These are phyloP conservation scores for Nanorana parkeri DNA, from an alignment of 2,113 vertebrate species.

Conservation along the genomic window DNA sequence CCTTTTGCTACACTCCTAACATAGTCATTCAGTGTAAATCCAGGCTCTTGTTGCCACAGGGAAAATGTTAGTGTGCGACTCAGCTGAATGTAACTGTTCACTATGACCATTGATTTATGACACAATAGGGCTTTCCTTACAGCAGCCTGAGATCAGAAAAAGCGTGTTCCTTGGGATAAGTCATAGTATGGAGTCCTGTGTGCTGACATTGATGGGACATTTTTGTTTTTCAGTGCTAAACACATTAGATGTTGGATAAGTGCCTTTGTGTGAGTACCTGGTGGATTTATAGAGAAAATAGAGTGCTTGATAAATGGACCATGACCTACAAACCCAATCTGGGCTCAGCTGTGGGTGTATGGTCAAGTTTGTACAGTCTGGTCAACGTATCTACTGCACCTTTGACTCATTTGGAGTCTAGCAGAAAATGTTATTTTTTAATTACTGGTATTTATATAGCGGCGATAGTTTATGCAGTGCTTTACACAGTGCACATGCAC, in stretches of 20 bases:
- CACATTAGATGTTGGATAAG: constrained; percentile 26
- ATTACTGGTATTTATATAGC: no score
- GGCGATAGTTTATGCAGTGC: no score
- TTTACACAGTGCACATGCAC: no score
- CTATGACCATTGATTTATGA: constrained; percentile 31
- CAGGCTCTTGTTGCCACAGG: constrained; percentile 21
- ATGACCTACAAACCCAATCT: background rate
- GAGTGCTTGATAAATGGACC: constrained; percentile 12
- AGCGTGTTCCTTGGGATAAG: constrained; percentile 7
- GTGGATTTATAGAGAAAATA: constrained; percentile 21
- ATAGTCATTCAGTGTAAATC: constrained; percentile 34
- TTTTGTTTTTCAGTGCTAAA: constrained; percentile 24
- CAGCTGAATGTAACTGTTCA: constrained; percentile 37
- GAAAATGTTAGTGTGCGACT: constrained; percentile 28
- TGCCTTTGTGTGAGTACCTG: constrained; percentile 30
- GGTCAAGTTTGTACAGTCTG: no score
- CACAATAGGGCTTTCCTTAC: constrained; percentile 37
- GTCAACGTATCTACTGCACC: no score
- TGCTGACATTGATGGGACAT: constrained; percentile 4
- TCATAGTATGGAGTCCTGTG: background rate
- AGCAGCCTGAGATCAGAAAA: constrained; percentile 31
- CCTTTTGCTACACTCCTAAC: constrained; percentile 33
- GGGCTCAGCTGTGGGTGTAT: no score
- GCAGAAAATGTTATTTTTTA: no score
- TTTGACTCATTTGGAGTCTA: no score